Percentiles rank a stretch among this genome's conserved stretches.
Evolutionary conservation across 2,797 vertebrate species (phyloP).

Genomic region (Molossus alvarezi): DNA sequence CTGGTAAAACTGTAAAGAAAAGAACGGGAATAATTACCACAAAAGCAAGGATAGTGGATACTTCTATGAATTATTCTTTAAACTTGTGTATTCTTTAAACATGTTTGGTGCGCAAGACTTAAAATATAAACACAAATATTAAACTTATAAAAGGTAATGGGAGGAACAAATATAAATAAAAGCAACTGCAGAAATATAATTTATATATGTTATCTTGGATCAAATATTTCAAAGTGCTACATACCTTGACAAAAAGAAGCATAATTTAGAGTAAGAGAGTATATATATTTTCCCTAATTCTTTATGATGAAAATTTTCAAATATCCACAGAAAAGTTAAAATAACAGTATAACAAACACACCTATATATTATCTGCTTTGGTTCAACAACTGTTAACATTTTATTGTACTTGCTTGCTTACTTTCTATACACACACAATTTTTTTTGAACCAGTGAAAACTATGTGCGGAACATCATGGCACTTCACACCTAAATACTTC

Average conservation of each 20-base stretch:
- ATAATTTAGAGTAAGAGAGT: constrained; percentile 8
- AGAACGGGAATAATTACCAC: background rate
- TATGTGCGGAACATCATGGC: background rate
- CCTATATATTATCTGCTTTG: background rate
- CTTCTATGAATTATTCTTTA: background rate
- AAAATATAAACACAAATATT: background rate
- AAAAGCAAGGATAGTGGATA: background rate
- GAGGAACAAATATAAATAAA: constrained; percentile 25
- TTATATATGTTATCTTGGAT: background rate
- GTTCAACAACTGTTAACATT: constrained; percentile 37
- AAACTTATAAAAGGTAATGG: constrained; percentile 36
- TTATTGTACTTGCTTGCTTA: background rate
- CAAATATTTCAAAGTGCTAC: background rate
- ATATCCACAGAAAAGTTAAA: constrained; percentile 35
- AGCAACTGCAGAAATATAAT: background rate
- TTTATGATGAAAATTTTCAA: constrained; percentile 17
- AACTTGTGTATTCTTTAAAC: background rate
- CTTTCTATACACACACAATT: background rate
- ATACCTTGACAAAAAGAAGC: background rate
- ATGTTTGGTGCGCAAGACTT: background rate
- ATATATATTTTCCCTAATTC: background rate
- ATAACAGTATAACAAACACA: constrained; percentile 15
- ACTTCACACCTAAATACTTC: background rate
- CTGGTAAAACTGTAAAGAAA: constrained; percentile 29
- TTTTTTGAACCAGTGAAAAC: background rate